Base-by-base conservation (phyloP, 2,113 vertebrate genomes). In the Esox niger region DNA sequence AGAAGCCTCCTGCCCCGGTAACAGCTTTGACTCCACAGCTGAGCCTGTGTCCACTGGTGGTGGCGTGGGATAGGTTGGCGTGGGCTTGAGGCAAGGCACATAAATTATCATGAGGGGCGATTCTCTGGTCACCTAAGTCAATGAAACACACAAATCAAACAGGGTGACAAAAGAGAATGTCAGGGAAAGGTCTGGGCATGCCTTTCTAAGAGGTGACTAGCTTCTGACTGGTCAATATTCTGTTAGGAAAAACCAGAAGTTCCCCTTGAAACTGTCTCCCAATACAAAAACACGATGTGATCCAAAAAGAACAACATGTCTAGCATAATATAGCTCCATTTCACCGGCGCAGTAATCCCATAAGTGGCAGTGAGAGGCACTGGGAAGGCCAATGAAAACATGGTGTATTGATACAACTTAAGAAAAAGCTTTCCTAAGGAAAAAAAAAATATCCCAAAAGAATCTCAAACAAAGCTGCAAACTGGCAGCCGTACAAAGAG, bases 21-120 rank as follows among this genome's bases (percentile, higher is more conserved):
- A 77, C 57, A 63, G 79, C 73, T 79, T 88, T 88, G 63, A 83
- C 80, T 74, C 49, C 79, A 69, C 56, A 82, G 62, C 81, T 76
- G 68, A 81, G 70, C 33, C 69, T 80, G 66, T 82, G 77, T 64
- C 79, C 83, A 65, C 84, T 79, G 75, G 77, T 31, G 30, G 69
- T 71, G 72, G 86, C 38, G 46, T 35, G 72, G 57, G 78, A 64
- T 66, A 88, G 21, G 54, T 73, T 74, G 67, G 70, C 11, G 76
- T 75, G 80, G 55, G 69, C 49, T 74, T 21, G 21, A 46, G 84
- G 67, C 7, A 66, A 52, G 30, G 20, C 76, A 77, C n/a, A n/a
- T n/a, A n/a, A n/a, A n/a, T n/a, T n/a, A n/a, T 85, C 86, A 75
- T 57, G 73, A 57, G 68, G 20, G n/a, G 43, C 55, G 62, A 75